Evolutionary conservation across 1,140 invertebrate genomes (phyloP).

Genomic region (Tetranychus urticae): DNA sequence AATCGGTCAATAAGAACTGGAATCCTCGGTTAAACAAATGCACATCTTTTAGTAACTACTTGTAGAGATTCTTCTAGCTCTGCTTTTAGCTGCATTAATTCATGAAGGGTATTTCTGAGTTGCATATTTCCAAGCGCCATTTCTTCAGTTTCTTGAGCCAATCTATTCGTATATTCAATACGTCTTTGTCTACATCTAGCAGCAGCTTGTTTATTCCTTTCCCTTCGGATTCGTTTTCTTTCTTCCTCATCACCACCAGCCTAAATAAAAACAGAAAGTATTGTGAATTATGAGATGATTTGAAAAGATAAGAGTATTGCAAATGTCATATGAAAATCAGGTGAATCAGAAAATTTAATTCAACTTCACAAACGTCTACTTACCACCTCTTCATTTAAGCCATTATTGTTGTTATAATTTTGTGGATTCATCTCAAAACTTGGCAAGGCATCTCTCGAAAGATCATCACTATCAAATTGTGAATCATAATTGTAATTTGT

Average conservation of each 20-base stretch:
- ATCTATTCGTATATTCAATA: conserved; percentile 76
- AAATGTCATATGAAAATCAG: background rate
- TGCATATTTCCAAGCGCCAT: conserved; percentile 54
- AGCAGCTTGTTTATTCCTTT: conserved; percentile 85
- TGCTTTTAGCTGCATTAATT: conserved; percentile 41
- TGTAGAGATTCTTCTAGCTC: conserved; percentile 17
- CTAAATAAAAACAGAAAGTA: too few species aligned
- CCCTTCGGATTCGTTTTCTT: conserved; percentile 50
- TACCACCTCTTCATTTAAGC: background rate
- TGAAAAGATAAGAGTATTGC: background rate
- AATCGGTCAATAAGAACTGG: too few species aligned
- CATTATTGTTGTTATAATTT: too few species aligned
- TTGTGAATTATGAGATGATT: background rate
- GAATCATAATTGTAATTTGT: too few species aligned
- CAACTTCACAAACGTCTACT: background rate
- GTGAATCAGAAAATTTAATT: background rate
- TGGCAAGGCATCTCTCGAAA: too few species aligned
- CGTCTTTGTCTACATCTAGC: conserved; percentile 80
- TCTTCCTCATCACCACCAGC: conserved; percentile 60
- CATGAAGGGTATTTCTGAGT: conserved; percentile 54
- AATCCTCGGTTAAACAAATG: too few species aligned
- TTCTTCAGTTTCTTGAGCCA: conserved; percentile 64
- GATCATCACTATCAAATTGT: too few species aligned
- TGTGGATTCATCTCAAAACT: too few species aligned
- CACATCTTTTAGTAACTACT: too few species aligned